phyloP scores from a whole-genome alignment of 1,140 invertebrate genomes.

The Neoseiulus cucumeris region DNA sequence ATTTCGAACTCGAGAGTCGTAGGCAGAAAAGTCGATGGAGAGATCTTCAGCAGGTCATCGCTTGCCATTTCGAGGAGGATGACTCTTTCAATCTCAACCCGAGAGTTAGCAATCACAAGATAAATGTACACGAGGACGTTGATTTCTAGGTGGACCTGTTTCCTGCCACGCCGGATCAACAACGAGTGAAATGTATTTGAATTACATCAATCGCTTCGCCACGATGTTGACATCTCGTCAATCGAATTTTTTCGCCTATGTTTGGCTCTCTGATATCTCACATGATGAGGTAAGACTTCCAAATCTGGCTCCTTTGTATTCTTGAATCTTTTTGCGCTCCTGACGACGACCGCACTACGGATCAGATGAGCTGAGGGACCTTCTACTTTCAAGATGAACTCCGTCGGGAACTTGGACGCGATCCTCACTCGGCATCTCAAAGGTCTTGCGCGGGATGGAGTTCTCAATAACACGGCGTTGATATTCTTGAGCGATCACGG shows the following conservation, averaged over 20 bases:
- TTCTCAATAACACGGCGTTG: conserved; percentile 37
- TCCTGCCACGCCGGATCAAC: neutral
- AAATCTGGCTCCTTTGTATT: no score
- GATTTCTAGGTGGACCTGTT: neutral
- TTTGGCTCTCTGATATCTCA: conserved; percentile 3
- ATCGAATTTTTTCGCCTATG: conserved; percentile 8
- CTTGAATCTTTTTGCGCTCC: no score
- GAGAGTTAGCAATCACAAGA: no score
- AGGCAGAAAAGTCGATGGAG: no score
- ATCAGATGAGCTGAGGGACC: no score
- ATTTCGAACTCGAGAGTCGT: no score
- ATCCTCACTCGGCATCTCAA: conserved; percentile 10
- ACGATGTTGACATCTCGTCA: neutral
- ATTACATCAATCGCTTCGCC: conserved; percentile 6
- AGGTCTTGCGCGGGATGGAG: conserved; percentile 20
- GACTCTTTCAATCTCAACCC: no score
- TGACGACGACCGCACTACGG: no score
- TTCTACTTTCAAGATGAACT: conserved; percentile 1
- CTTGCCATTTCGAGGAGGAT: no score
- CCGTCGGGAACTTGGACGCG: neutral
- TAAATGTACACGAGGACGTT: no score
- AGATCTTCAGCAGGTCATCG: no score
- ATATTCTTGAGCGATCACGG: conserved; percentile 83
- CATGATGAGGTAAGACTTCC: neutral
- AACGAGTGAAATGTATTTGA: conserved; percentile 5